These are phyloP conservation scores for Mastacembelus armatus DNA, from an alignment of 2,797 vertebrate species.

Conservation along the genomic window DNA sequence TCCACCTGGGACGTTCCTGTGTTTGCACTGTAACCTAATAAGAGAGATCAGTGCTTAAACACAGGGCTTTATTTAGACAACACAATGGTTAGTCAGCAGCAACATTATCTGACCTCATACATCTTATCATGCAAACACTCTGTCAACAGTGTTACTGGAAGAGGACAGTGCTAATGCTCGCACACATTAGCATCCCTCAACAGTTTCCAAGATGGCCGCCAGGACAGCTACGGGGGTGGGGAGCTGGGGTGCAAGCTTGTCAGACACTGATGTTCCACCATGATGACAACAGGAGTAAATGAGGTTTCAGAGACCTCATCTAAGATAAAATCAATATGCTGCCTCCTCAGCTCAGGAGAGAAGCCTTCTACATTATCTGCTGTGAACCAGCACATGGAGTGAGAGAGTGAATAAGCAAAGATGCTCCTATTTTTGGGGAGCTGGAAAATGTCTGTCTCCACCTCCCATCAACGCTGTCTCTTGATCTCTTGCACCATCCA, in stretches of 20 bases:
- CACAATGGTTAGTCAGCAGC: constrained; percentile 86
- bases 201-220: constrained; percentile 80
- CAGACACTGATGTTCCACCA: constrained; percentile 82
- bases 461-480: constrained; percentile 72
- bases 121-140: constrained; percentile 78
- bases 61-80: constrained; percentile 83
- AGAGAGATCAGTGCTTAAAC: constrained; percentile 81
- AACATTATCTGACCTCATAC: constrained; percentile 81
- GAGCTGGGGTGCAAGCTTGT: constrained; percentile 78
- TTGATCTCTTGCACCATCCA: constrained; percentile 58
- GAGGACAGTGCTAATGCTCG: constrained; percentile 70
- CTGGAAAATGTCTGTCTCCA: constrained; percentile 79
- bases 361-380: constrained; percentile 78
- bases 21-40: constrained; percentile 84
- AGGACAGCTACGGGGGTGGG: constrained; percentile 58
- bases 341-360: constrained; percentile 77
- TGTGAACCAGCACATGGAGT: constrained; percentile 55
- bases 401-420: constrained; percentile 38
- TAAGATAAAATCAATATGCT: constrained; percentile 86
- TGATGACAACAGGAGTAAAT: constrained; percentile 85
- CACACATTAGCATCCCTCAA: constrained; percentile 80
- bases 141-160: constrained; percentile 80
- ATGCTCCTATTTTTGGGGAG: constrained; percentile 64
- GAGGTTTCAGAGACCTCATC: constrained; percentile 87
- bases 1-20: constrained; percentile 79